Base-by-base conservation (phyloP, 2,888 invertebrate species). In the Drosophila melanosoma region DNA sequence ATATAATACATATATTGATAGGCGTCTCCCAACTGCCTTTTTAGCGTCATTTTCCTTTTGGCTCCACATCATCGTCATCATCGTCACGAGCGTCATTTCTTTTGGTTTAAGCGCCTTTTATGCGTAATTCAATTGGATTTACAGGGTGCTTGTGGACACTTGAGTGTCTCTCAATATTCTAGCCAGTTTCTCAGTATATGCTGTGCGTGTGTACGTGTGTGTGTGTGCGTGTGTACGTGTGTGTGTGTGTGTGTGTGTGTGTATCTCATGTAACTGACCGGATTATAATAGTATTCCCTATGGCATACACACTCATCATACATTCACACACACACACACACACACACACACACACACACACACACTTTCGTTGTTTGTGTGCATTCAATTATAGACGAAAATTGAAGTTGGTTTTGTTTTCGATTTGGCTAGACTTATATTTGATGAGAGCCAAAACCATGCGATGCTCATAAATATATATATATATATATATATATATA, bases 111-210 rank as follows among this genome's bases (percentile, higher is more conserved):
- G 87, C 87, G 87, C 83, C 87, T 82, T 87, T 83, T 83, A 87
- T 87, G 83, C 83, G 81, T 84, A 89, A 89, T 87, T 87, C 89
- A 83, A 89, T 89, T 84, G 79, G 85, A 79, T 86, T 89, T 86
- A 86, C 85, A 87, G 89, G 87, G 85, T 86, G 85, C 85, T 86
- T 86, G 85, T 65, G 89, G 80, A 89, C 85, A 86, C 85, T 86
- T 87, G 85, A 86, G 87, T 86, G 69, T 86, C 89, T 86, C 87
- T 86, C 85, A 86, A 86, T 84, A 86, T 82, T 71, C 65, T 56
- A 29, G 38, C 7, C 29, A 20, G 45, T 45, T 45, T 20, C 45
- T 45, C 20, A 3, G 4, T 45, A 29, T 29, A 29, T 29, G 29
- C 29, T 26, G 26, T 26, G 26, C 23, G 1, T 20, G 7, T 20